A percentile compares a stretch with the other conserved stretches of the same genome.
phyloP scores from a whole-genome alignment of 2,888 invertebrate species.

The Apamea anceps region DNA sequence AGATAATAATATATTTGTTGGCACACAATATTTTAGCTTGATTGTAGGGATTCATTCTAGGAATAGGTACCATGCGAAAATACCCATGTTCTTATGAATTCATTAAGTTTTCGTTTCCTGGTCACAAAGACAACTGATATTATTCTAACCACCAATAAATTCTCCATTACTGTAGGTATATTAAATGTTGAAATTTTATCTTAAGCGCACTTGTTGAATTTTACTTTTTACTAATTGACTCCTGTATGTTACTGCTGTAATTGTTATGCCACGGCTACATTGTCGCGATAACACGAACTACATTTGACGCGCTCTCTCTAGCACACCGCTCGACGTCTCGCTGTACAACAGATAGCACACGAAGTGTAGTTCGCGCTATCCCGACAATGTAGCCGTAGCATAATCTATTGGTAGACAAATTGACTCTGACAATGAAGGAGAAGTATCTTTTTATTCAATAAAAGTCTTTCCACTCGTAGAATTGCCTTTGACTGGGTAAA shows the following conservation, averaged over 20 bases:
- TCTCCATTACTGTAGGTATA: not conserved
- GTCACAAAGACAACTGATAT: not conserved
- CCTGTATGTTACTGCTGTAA: not conserved
- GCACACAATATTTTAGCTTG: not conserved
- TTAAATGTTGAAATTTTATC: not conserved
- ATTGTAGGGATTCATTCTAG: not conserved
- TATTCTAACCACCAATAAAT: constrained; percentile 4
- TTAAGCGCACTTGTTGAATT: not conserved
- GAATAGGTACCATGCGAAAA: not conserved
- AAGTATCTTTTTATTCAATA: not conserved
- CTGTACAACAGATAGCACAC: not conserved
- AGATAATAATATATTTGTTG: not conserved
- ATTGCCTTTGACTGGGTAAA: not conserved
- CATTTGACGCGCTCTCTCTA: not conserved
- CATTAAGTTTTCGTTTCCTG: not conserved
- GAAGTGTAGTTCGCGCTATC: not conserved
- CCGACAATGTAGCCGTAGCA: not conserved
- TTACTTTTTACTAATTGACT: not conserved
- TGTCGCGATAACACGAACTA: too few relatives aligned
- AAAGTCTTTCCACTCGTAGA: not conserved
- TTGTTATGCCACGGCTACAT: not conserved
- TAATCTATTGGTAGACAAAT: not conserved
- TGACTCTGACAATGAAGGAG: not conserved
- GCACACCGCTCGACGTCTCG: not conserved
- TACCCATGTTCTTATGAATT: not conserved